Conservation (phyloP, 2,113 vertebrate species). For the Rattus norvegicus region GRCr8 NC_086028.1:105939501-105940000, state of each 20-base stretch:
- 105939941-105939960: accelerated
- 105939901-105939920: accelerated
- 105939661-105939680: background rate
- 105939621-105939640: background rate
- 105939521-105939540: too few species aligned
- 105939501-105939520: too few species aligned
- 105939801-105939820: background rate
- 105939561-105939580: background rate
- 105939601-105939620: background rate
- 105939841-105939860: background rate
- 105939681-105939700: background rate
- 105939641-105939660: background rate
- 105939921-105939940: background rate
- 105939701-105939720: background rate
- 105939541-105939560: background rate
- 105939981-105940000: background rate
- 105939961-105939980: background rate
- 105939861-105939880: background rate
- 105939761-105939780: background rate
- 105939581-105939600: background rate
- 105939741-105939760: background rate
- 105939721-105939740: background rate
- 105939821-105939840: background rate
- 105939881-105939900: background rate
- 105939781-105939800: background rate